phyloP scores from a whole-genome alignment of 2,113 vertebrate genomes.

The Hemicordylus capensis region DNA sequence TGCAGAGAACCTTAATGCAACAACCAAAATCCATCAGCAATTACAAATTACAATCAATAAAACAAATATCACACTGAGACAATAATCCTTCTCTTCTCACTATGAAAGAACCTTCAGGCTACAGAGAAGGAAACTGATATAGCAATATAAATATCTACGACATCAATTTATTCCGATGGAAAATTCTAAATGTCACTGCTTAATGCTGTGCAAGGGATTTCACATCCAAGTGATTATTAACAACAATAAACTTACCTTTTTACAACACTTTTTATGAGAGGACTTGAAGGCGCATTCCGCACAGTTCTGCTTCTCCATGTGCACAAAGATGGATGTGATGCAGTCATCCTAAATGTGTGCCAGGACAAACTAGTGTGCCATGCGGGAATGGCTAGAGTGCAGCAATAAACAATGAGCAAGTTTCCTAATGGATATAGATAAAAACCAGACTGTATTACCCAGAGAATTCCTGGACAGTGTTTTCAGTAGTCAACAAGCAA shows the following conservation, averaged over 20 bases:
- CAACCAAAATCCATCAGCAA: rapidly evolving
- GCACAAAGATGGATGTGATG: not conserved
- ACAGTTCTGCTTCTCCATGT: not conserved
- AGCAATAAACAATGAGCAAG: not conserved
- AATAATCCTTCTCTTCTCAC: not conserved
- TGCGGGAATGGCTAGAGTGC: no score
- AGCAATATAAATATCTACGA: not conserved
- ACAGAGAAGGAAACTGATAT: not conserved
- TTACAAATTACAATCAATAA: not conserved
- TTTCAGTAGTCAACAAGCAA: not conserved
- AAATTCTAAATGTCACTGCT: not conserved
- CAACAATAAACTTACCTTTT: not conserved
- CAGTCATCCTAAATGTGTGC: not conserved
- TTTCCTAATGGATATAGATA: not conserved
- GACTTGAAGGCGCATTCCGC: not conserved
- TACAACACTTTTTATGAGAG: not conserved
- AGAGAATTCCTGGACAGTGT: not conserved
- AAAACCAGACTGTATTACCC: not conserved
- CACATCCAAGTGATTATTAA: not conserved
- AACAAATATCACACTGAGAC: not conserved
- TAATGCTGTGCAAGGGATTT: not conserved
- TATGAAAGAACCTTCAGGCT: not conserved
- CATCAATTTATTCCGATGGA: conserved; percentile 9
- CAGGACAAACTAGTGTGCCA: not conserved
- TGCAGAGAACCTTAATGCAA: conserved; percentile 10